phyloP scores from a whole-genome alignment of 1,140 invertebrate genomes.

The Scaptodrosophila lebanonensis region DNA sequence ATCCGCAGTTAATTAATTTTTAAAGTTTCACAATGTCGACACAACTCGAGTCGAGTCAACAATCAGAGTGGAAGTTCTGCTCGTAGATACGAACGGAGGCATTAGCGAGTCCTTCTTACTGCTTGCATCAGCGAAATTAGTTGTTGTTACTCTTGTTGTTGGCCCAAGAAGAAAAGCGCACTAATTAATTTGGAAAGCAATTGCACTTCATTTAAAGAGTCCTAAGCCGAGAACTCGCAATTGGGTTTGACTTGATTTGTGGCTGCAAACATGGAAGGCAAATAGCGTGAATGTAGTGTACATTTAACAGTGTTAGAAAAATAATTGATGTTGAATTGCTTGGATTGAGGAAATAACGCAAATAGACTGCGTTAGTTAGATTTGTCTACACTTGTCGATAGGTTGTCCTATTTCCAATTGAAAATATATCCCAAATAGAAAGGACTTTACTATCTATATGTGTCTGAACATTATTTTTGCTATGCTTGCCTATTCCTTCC shows the following conservation, averaged over 20 bases:
- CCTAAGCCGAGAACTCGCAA: constrained; percentile 7
- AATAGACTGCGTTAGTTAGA: too few relatives aligned
- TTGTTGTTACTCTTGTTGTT: too few relatives aligned
- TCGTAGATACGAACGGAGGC: not conserved
- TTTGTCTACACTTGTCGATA: too few relatives aligned
- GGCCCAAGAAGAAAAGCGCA: constrained; percentile 28
- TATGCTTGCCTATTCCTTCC: too few relatives aligned
- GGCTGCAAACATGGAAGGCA: not conserved
- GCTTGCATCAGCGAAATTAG: constrained; percentile 70
- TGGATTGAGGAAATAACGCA: too few relatives aligned
- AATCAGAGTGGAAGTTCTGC: constrained; percentile 36
- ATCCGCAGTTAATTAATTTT: constrained; percentile 71
- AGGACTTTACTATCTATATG: too few relatives aligned
- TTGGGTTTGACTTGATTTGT: constrained; percentile 12
- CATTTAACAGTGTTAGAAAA: not conserved
- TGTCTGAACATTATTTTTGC: too few relatives aligned
- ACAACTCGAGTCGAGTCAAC: constrained; percentile 23
- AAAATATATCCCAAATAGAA: too few relatives aligned
- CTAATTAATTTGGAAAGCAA: constrained; percentile 60
- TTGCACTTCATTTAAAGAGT: constrained; percentile 41
- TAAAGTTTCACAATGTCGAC: constrained; percentile 56
- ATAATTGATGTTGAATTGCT: too few relatives aligned
- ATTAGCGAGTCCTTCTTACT: constrained; percentile 33
- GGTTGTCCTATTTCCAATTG: too few relatives aligned
- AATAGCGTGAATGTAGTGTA: not conserved